phyloP scores from a whole-genome alignment of 1,140 invertebrate genomes.

The Bombus impatiens region DNA sequence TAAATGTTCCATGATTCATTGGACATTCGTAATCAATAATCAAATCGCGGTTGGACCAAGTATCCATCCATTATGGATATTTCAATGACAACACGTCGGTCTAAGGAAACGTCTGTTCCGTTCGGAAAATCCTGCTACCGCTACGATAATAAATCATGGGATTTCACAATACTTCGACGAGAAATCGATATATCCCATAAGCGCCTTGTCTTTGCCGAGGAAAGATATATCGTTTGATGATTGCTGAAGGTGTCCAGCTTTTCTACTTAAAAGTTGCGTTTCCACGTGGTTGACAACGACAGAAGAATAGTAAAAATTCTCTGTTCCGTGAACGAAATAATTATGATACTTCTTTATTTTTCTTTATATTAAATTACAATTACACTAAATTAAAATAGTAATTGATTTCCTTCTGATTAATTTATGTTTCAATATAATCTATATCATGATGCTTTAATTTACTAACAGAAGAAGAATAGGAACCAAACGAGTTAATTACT shows the following conservation, averaged over 20 bases:
- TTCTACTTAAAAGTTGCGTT: conserved; percentile 20
- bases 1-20: not conserved
- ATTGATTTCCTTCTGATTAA: not conserved
- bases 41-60: not conserved
- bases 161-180: conserved; percentile 44
- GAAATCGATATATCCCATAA: conserved; percentile 58
- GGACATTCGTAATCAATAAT: conserved; percentile 6
- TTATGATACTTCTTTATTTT: not conserved
- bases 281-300: not conserved
- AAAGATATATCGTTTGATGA: conserved; percentile 41
- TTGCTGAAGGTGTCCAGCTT: conserved; percentile 39
- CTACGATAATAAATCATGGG: conserved; percentile 51
- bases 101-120: conserved; percentile 34
- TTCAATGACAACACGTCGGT: conserved; percentile 44
- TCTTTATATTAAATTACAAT: not conserved
- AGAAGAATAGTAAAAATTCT: not conserved
- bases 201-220: conserved; percentile 37
- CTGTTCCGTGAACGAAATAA: not conserved
- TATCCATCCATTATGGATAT: conserved; percentile 40
- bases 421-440: not conserved
- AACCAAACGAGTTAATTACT: not conserved
- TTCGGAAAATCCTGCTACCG: conserved; percentile 34
- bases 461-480: not conserved
- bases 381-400: too few species aligned
- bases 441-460: not conserved